Evolutionary conservation across 2,113 vertebrate genomes (phyloP).

Genomic region (Chaetorhynchus papuensis): DNA sequence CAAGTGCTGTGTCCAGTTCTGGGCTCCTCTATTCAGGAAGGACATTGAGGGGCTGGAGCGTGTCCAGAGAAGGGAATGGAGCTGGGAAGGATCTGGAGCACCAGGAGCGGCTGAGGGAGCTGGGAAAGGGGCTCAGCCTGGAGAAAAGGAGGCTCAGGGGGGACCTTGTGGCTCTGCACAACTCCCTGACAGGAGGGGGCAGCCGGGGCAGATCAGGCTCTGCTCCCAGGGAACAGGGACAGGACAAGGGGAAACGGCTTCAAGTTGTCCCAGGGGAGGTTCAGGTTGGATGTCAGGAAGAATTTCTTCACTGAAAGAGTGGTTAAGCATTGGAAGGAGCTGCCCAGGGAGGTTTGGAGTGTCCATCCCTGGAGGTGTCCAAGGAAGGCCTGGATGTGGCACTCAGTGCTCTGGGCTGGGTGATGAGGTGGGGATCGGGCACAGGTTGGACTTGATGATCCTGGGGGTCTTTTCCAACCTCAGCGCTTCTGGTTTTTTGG

Average conservation of each 20-base stretch:
- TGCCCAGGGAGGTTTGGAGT: not conserved
- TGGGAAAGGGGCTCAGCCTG: not conserved
- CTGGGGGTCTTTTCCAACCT: not conserved
- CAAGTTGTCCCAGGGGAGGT: not conserved
- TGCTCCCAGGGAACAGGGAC: not conserved
- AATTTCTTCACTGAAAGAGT: not conserved
- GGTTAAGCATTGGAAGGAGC: not conserved
- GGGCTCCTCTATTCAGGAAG: fast-evolving
- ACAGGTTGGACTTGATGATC: fast-evolving
- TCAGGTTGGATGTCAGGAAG: not conserved
- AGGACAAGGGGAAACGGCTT: fast-evolving
- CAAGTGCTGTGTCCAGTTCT: not conserved
- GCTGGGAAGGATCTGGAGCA: not conserved
- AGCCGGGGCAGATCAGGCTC: fast-evolving
- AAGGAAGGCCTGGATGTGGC: not conserved
- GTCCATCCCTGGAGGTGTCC: not conserved
- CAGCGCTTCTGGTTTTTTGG: not conserved
- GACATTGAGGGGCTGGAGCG: fast-evolving
- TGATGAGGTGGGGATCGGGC: not conserved
- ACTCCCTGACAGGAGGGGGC: not conserved
- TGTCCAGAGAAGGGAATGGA: fast-evolving
- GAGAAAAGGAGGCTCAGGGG: not conserved
- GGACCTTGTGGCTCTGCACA: not conserved
- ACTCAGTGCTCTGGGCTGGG: not conserved
- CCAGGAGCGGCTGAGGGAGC: not conserved